Evolutionary conservation across 2,797 vertebrate genomes (phyloP), one percentile per base, ranked within the genome.

Genomic region (Spinus olivaceus): DNA sequence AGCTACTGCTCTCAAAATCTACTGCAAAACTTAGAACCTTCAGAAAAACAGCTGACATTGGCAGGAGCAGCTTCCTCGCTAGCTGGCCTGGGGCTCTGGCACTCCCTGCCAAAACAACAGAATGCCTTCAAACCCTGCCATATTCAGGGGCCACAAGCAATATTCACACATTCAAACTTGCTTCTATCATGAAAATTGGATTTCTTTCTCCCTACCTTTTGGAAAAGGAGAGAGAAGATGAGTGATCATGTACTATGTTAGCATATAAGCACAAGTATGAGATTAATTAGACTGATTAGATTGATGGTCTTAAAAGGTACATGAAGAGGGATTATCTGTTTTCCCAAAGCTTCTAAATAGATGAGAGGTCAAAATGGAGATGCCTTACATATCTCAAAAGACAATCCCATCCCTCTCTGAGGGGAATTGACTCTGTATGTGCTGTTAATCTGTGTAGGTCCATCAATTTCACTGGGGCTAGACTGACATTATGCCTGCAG

Each of bases 121-220:
- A 97, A 96, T 91, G 96, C 94, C 91, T 94, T 81, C 91, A 96
- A 86, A 95, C 79, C 16, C 50, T 88, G 92, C 91, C 89, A 92
- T 89, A 46, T 76, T 91, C 70, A 66, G 66, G 79, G 89, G 65
- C 89, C 87, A 92, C 79, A 2, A 91, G 89, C 77, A 79, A 51
- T 78, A 90, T 42, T 92, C 89, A 88, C 63, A 59, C 56, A 46
- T 74, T 72, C 77, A 91, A 66, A 83, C 69, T 81, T 82, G 74
- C 16, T 86, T 67, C 44, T 81, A 13, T 54, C 20, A 33, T 35
- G 44, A 86, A 95, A 94, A 93, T 30, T 56, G 28, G 18, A 21
- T 88, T 93, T 89, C 76, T 30, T 86, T 93, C 87, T 93, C 69
- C 27, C 32, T 76, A 8, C 25, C 37, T 81, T 89, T 96, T 46